Base-by-base conservation (phyloP, 2,888 invertebrate genomes). In the Polymixis flavicincta region DNA sequence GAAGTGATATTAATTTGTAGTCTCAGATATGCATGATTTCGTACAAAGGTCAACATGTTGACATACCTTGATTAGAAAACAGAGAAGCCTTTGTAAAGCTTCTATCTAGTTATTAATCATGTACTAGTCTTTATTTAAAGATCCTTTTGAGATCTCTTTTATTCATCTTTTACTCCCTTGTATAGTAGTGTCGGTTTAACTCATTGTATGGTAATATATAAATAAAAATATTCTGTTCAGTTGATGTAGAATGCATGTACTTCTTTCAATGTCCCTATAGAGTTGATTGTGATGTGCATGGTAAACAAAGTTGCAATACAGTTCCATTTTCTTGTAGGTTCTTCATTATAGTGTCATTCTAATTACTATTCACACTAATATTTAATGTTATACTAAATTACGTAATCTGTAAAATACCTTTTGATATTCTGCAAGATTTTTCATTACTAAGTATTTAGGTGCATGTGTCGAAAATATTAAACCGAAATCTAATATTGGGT, bases 241-340 rank as follows among this genome's bases (percentile, higher is more conserved):
- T 60, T 71, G 11, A 42, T 71, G 37, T 65, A 64, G 52, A 78
- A 72, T 80, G 80, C 78, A 78, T 78, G 77, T 82, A 82, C 66
- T 80, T 78, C 37, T 71, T 37, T 77, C 66, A 67, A 63, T 71
- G 74, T 74, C 60, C 68, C 64, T 71, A 63, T 78, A 70, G 68
- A 72, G 25, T 75, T 78, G 28, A 76, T 81, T 76, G 70, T 84
- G 61, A 83, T 81, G 73, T 81, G 89, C 89, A 89, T 89, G 89
- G 57, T 67, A 61, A 75, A 70, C 61, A 25, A 63, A 55, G 37
- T 61, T 37, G 25, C 28, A 42, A 32, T 64, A 14, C n/a, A 45
- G 19, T 61, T 57, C 8, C 0, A 28, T 57, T 48, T 52, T 59
- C 59, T 50, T 42, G 17, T 64, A 70, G 11, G 32, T 11, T 66